These are phyloP conservation scores for Dromas ardeola DNA, from an alignment of 2,113 vertebrate species.

Conservation along the genomic window DNA sequence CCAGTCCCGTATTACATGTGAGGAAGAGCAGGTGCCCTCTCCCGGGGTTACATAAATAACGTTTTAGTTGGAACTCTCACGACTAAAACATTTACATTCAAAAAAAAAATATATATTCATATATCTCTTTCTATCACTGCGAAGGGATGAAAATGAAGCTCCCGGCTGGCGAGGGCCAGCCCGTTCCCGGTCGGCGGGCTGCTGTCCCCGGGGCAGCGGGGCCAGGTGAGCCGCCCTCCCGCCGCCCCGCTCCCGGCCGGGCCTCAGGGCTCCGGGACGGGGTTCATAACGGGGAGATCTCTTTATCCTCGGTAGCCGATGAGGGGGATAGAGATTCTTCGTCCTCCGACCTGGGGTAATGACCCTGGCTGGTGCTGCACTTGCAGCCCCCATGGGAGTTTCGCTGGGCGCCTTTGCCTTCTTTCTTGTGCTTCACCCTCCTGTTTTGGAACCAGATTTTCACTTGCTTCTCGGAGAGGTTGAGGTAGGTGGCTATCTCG, in stretches of 20 bases:
- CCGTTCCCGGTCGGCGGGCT: not conserved
- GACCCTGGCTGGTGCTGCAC: constrained; percentile 85
- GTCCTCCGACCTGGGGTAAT: constrained; percentile 91
- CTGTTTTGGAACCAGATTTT: constrained; percentile 99
- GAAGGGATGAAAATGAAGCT: not conserved
- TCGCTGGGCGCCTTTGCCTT: constrained; percentile 90
- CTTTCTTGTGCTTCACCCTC: constrained; percentile 98
- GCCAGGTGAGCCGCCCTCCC: not conserved
- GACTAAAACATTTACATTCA: not conserved
- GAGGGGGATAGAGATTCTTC: constrained; percentile 94
- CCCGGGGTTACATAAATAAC: constrained; percentile 6
- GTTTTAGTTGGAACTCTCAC: not conserved
- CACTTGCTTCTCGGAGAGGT: constrained; percentile 97
- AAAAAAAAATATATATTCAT: not conserved
- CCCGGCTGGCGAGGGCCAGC: not conserved
- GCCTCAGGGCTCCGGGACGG: not conserved
- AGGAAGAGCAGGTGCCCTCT: not conserved
- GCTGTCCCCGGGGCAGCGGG: not conserved
- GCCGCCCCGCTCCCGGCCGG: not conserved
- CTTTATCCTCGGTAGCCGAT: constrained; percentile 90
- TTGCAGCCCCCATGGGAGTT: constrained; percentile 88
- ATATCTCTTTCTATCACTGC: not conserved
- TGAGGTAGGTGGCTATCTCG: constrained; percentile 97
- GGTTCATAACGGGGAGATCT: constrained; percentile 83
- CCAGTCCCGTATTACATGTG: not conserved